A percentile compares a stretch with the other conserved stretches of the same genome.
These are phyloP conservation scores for Ichneumon xanthorius DNA, from an alignment of 2,888 invertebrate species.

Conservation along the genomic window DNA sequence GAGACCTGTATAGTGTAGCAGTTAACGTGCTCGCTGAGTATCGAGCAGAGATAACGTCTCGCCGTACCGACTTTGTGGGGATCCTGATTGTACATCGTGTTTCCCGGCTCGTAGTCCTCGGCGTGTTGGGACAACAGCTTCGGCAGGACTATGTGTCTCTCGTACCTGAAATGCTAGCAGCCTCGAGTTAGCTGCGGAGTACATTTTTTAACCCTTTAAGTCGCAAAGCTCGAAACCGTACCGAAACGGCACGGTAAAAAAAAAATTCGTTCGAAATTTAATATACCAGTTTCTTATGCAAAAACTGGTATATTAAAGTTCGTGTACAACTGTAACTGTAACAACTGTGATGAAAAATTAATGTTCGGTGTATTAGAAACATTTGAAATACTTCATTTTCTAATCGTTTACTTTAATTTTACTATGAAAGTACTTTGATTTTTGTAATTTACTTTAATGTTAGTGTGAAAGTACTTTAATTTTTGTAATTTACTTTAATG, in stretches of 20 bases:
- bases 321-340: too few relatives aligned
- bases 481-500: too few relatives aligned
- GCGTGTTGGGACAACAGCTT: constrained; percentile 95
- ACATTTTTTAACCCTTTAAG: neutral
- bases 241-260: neutral
- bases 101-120: constrained; percentile 94
- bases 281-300: too few relatives aligned
- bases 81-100: constrained; percentile 97
- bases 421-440: too few relatives aligned
- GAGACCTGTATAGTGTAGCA: constrained; percentile 97
- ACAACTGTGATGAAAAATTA: too few relatives aligned
- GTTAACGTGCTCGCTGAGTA: constrained; percentile 92
- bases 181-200: constrained; percentile 71
- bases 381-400: too few relatives aligned
- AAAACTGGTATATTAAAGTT: too few relatives aligned
- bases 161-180: constrained; percentile 89
- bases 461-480: too few relatives aligned
- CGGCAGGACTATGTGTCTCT: constrained; percentile 97
- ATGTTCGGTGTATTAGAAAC: too few relatives aligned
- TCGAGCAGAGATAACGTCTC: constrained; percentile 92
- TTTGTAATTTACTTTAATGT: too few relatives aligned
- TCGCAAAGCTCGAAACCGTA: neutral
- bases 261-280: too few relatives aligned
- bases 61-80: constrained; percentile 94
- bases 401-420: too few relatives aligned